Evolutionary conservation across 2,797 vertebrate genomes (phyloP).

Genomic region (Tarsius wallacei): DNA sequence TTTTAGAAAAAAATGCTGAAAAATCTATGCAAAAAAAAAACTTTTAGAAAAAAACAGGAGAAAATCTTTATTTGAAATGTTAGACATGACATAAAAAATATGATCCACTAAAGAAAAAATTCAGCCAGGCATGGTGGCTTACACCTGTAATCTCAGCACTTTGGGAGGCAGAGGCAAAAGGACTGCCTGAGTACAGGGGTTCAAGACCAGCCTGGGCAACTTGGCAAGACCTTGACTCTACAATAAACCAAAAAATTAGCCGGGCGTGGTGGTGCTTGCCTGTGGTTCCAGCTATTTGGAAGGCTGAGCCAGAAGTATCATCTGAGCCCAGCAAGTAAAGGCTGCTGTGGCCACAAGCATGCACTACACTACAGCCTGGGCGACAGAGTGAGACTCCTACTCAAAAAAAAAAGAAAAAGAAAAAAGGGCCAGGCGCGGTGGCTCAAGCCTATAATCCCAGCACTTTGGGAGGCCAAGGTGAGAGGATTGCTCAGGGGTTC

Average conservation of each 20-base stretch:
- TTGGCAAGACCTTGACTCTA: background rate
- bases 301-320: background rate
- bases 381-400: background rate
- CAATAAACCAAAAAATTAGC: background rate
- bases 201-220: background rate
- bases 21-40: background rate
- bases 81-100: slow-evolving; percentile 54
- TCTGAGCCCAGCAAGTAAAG: background rate
- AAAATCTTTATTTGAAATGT: slow-evolving; percentile 1
- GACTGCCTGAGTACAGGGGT: background rate
- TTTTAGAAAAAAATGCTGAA: background rate
- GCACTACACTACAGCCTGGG: background rate
- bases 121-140: background rate
- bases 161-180: background rate
- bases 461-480: background rate
- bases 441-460: background rate
- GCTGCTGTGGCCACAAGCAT: background rate
- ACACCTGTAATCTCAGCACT: background rate
- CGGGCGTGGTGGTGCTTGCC: background rate
- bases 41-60: background rate
- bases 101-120: slow-evolving; percentile 25
- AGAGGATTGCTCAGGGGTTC: background rate
- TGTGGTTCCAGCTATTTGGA: background rate
- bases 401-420: background rate
- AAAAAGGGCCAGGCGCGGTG: background rate